Evolutionary conservation across 2,113 vertebrate species (phyloP).

Genomic region (Erythrolamprus reginae): DNA sequence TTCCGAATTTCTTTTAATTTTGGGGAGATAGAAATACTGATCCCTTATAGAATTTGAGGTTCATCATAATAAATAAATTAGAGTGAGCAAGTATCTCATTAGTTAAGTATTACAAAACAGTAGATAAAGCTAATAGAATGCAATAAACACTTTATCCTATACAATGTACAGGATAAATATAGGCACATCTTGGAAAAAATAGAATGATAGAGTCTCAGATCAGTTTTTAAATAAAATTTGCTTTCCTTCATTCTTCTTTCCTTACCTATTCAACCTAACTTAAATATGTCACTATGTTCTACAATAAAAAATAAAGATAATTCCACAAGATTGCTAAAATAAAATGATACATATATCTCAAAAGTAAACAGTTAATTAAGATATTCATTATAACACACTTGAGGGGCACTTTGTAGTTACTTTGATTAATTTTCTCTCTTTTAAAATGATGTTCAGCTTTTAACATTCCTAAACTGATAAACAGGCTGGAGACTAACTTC

Average conservation of each 20-base stretch:
- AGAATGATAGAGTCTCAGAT: conserved; percentile 42
- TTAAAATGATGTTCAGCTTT: too few species aligned
- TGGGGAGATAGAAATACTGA: conserved; percentile 47
- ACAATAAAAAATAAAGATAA: not conserved
- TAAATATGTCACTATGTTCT: not conserved
- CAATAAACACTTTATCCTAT: conserved; percentile 56
- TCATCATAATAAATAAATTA: conserved; percentile 50
- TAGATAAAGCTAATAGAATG: conserved; percentile 56
- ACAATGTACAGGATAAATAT: conserved; percentile 58
- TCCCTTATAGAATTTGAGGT: conserved; percentile 30
- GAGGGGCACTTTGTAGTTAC: too few species aligned
- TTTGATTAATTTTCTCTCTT: too few species aligned
- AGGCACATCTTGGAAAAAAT: conserved; percentile 45
- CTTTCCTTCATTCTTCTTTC: conserved; percentile 4
- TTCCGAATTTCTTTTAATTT: conserved; percentile 47
- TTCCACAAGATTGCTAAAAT: not conserved
- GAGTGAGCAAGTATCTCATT: conserved; percentile 39
- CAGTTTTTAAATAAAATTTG: conserved; percentile 54
- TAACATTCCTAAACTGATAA: too few species aligned
- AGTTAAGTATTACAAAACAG: conserved; percentile 50
- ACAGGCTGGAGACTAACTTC: too few species aligned
- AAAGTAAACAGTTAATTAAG: not conserved
- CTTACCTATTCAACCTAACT: not conserved
- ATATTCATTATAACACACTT: not conserved
- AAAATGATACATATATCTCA: not conserved